phyloP scores from a whole-genome alignment of 2,888 invertebrate species.

The Diarsia dahlii region DNA sequence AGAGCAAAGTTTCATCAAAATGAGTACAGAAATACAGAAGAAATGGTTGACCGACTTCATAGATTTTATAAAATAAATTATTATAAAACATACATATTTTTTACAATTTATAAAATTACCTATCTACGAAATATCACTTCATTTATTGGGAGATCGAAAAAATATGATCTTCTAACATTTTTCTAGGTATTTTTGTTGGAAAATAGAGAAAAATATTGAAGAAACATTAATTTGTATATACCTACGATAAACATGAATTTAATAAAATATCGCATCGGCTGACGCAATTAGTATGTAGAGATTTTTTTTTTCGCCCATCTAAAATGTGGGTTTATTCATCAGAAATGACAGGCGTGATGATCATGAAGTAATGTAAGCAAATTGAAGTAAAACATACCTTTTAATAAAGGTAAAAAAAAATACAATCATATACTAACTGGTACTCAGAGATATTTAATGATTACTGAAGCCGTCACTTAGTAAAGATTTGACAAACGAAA shows the following conservation, averaged over 20 bases:
- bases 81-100: slow-evolving; percentile 21
- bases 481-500: too few species aligned
- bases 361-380: too few species aligned
- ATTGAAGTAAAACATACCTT: too few species aligned
- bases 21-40: neutral
- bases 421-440: too few species aligned
- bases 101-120: slow-evolving; percentile 25
- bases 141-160: slow-evolving; percentile 50
- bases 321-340: too few species aligned
- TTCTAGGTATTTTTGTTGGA: neutral
- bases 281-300: too few species aligned
- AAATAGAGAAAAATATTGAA: neutral
- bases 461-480: too few species aligned
- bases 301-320: too few species aligned
- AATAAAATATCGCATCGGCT: too few species aligned
- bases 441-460: too few species aligned
- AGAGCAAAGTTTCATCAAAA: neutral
- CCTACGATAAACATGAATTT: neutral
- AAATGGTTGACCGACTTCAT: neutral
- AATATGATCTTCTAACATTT: slow-evolving; percentile 5
- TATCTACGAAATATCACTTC: slow-evolving; percentile 58
- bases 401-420: too few species aligned
- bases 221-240: neutral
- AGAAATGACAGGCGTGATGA: too few species aligned
- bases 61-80: slow-evolving; percentile 45